Base-by-base conservation (phyloP, 2,113 vertebrate genomes). In the Monarcha castaneiventris region DNA sequence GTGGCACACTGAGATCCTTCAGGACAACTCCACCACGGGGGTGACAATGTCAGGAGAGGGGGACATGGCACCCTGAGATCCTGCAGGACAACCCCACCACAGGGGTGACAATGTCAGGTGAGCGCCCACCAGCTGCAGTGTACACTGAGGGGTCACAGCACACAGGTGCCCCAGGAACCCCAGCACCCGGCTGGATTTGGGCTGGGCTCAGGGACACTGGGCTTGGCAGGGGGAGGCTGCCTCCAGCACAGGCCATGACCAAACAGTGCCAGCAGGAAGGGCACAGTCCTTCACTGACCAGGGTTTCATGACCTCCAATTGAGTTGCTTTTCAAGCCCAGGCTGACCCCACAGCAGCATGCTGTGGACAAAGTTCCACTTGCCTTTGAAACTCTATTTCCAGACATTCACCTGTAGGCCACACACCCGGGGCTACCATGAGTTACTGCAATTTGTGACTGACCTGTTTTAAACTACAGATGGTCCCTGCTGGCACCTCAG, bases 21-120 rank as follows among this genome's bases (percentile, higher is more conserved):
- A 66, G 78, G 59, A 78, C 55, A 48, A 30, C 23, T 79, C n/a
- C 39, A 13, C 11, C 6, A 2, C 0, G 0, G 39, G 8, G 18
- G 16, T 32, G 49, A 18, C 44, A 43, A n/a, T n/a, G 39, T 7
- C 15, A 35, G 26, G 63, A 52, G n/a, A 55, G 14, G 19, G 9
- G n/a, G 29, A 64, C 1, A 0, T 4, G 51, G 33, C 33, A n/a
- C 35, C 23, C 10, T 18, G 17, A 51, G 41, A 16, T 20, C 29
- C 7, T 30, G 49, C 59, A 64, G 77, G 59, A 77, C 55, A 48
- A 33, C 23, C 76, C n/a, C 39, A 13, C 11, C 6, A 2, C 0
- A 0, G 39, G 7, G 18, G 16, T 32, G 49, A 18, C 44, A 43
- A n/a, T n/a, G 39, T 7, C 15, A 35, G 16, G 32, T 15, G 46